Conservation (phyloP, 2,797 vertebrate species). For the Leucoraja ocellata region DNA sequence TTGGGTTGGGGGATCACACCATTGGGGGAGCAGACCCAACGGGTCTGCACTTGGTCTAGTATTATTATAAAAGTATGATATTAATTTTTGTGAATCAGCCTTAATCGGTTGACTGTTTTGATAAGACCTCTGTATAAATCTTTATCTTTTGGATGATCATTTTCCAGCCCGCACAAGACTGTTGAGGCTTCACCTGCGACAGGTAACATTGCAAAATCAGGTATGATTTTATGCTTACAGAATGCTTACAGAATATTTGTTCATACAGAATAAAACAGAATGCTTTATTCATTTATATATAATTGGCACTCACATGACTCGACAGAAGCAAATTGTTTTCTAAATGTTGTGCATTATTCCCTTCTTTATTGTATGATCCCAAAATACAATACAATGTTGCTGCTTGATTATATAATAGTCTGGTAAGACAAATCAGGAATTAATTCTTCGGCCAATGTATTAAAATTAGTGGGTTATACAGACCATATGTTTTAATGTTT, state of each 20-base stretch:
- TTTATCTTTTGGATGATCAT: not conserved
- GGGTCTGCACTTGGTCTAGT: no score
- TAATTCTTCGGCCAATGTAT: not conserved
- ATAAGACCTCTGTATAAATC: no score
- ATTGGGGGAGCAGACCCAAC: no score
- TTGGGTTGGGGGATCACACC: no score
- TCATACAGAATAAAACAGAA: not conserved
- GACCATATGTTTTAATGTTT: not conserved
- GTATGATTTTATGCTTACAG: no score
- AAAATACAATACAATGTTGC: not conserved
- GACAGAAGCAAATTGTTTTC: not conserved
- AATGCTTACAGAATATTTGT: no score
- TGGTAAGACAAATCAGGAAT: not conserved
- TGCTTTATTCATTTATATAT: not conserved
- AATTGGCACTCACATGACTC: not conserved
- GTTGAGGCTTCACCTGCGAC: not conserved
- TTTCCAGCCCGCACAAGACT: not conserved
- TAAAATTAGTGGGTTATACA: not conserved
- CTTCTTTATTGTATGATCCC: not conserved
- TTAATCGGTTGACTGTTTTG: not conserved
- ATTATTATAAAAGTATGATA: no score
- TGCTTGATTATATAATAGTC: not conserved
- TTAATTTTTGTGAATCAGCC: no score
- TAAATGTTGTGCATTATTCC: not conserved
- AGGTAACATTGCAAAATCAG: not conserved